Conservation (phyloP, 2,888 invertebrate genomes). For the Erebia ligea region DNA sequence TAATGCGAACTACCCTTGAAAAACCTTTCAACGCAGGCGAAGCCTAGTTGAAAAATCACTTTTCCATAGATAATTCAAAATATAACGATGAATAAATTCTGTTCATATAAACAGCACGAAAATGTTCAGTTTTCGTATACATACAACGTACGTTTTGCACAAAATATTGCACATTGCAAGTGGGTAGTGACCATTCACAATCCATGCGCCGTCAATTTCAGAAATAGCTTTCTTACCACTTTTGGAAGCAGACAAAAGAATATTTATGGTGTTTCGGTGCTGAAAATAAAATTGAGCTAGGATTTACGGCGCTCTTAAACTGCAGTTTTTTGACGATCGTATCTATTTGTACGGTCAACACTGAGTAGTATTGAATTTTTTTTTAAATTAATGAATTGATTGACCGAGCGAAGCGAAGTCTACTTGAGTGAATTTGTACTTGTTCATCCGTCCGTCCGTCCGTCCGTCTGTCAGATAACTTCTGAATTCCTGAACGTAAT, state of each 20-base stretch:
- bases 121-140: neutral
- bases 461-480: too few relatives aligned
- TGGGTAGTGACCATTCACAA: conserved; percentile 22
- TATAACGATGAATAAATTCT: neutral
- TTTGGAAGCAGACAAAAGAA: conserved; percentile 22
- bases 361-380: neutral
- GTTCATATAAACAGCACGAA: neutral
- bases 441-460: too few relatives aligned
- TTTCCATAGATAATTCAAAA: neutral
- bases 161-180: conserved; percentile 15
- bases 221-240: conserved; percentile 27
- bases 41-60: neutral
- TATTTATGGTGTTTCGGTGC: conserved; percentile 26
- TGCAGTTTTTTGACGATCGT: conserved; percentile 14
- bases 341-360: neutral
- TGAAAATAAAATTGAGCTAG: conserved; percentile 22
- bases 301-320: conserved; percentile 2
- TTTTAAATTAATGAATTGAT: too few relatives aligned
- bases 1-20: too few relatives aligned
- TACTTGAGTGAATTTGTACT: too few relatives aligned
- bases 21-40: neutral
- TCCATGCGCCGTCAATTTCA: conserved; percentile 27
- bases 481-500: too few relatives aligned
- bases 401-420: too few relatives aligned
- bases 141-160: too few relatives aligned